A percentile compares a stretch with the other conserved stretches of the same genome.
Evolutionary conservation across 2,113 vertebrate species (phyloP).

Genomic region (Microtus ochrogaster): DNA sequence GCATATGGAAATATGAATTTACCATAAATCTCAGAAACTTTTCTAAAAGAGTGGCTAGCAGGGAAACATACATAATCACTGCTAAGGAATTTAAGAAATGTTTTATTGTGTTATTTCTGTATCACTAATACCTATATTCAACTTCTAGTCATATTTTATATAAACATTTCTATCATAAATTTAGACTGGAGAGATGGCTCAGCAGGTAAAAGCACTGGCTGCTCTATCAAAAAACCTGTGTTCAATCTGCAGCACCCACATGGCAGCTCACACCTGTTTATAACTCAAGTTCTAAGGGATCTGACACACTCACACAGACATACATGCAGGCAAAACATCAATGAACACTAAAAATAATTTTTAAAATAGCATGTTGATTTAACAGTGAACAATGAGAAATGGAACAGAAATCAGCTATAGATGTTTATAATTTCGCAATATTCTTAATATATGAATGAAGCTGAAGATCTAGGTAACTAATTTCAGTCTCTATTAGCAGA

Average conservation of each 20-base stretch:
- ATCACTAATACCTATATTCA: not conserved
- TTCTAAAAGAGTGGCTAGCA: slow-evolving; percentile 7
- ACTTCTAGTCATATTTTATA: slow-evolving; percentile 13
- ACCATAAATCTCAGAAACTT: slow-evolving; percentile 54
- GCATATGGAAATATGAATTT: slow-evolving; percentile 34
- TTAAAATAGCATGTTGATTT: not conserved
- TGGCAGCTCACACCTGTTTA: too few relatives aligned
- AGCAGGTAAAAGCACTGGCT: not conserved
- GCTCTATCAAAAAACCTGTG: too few relatives aligned
- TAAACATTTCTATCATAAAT: not conserved
- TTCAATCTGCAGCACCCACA: not conserved
- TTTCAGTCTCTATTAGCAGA: slow-evolving; percentile 11
- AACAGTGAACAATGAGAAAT: slow-evolving; percentile 47
- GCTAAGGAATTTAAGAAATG: slow-evolving; percentile 40
- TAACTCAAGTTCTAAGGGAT: not conserved
- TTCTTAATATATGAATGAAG: slow-evolving; percentile 1
- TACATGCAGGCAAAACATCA: not conserved
- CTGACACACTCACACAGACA: not conserved
- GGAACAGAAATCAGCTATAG: slow-evolving; percentile 17
- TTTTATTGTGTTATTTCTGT: slow-evolving; percentile 2
- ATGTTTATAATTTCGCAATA: slow-evolving; percentile 14
- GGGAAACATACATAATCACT: slow-evolving; percentile 31
- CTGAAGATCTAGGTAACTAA: slow-evolving; percentile 16
- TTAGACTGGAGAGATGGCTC: not conserved
- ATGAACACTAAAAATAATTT: not conserved